Evolutionary conservation across 1,140 invertebrate genomes (phyloP).

Genomic region (Ganaspis sp.): DNA sequence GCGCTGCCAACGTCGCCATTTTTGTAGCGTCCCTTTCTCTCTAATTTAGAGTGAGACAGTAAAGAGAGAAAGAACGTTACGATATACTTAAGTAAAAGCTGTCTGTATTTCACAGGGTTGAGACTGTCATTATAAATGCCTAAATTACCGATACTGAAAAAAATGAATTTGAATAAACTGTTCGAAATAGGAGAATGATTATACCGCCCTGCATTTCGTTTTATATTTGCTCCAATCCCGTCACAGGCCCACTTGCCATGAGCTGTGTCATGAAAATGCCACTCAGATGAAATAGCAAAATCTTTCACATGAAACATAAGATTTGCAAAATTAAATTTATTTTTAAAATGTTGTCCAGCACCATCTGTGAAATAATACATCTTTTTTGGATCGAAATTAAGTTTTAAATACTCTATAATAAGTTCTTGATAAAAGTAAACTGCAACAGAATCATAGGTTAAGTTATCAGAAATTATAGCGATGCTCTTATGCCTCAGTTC

Average conservation of each 20-base stretch:
- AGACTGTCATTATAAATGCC: too few species aligned
- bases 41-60: too few species aligned
- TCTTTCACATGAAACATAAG: slow-evolving; percentile 55
- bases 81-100: too few species aligned
- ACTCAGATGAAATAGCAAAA: slow-evolving; percentile 58
- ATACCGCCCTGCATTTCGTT: too few species aligned
- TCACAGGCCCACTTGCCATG: slow-evolving; percentile 65
- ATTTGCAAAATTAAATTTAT: slow-evolving; percentile 61
- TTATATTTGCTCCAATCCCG: slow-evolving; percentile 58
- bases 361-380: slow-evolving; percentile 64
- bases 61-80: too few species aligned
- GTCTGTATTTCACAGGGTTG: too few species aligned
- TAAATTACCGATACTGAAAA: too few species aligned
- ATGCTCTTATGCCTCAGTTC: slow-evolving; percentile 36
- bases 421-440: slow-evolving; percentile 50
- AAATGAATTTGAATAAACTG: too few species aligned
- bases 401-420: slow-evolving; percentile 44
- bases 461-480: slow-evolving; percentile 50
- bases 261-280: slow-evolving; percentile 62
- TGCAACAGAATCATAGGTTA: slow-evolving; percentile 49
- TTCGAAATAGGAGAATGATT: too few species aligned
- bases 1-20: too few species aligned
- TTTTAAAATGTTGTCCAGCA: slow-evolving; percentile 64
- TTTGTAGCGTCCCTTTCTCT: too few species aligned
- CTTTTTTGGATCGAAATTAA: slow-evolving; percentile 50